Evolutionary conservation across 2,888 invertebrate species (phyloP), one percentile per base, ranked within the genome.

Genomic region (Diabrotica balteata): DNA sequence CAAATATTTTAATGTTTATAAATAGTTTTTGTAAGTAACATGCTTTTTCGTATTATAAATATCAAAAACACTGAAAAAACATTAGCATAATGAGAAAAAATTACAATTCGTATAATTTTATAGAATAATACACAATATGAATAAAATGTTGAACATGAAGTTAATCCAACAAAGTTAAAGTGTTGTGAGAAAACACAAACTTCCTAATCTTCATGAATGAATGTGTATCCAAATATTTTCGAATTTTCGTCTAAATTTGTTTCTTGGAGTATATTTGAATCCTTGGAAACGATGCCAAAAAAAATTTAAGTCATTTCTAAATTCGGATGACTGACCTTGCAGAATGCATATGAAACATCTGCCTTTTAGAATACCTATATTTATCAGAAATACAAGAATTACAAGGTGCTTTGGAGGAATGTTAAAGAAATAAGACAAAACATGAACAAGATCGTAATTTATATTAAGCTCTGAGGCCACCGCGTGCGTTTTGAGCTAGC

Each of bases 201-300:
- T 32, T 32, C 32, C 32, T 32, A 32, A 32, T 63, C 50, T 63
- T 49, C 55, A 63, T 63, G 54, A 54, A 63, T 55, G 55, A 55
- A 49, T 10, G 60, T 49, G n/a, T n/a, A n/a, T 49, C 11, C 57
- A 68, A 62, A 66, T 54, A 66, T 59, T 69, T 55, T 59, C 63
- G 59, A 59, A 53, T 59, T 62, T 63, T 63, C 63, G 64, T 66
- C 68, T 65, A 68, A 66, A 69, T 66, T 52, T 49, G 69, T 66
- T 62, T 66, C 54, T 62, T 49, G 53, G 68, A 55, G 69, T 63
- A 64, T 61, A 50, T 54, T 52, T 60, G 66, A 72, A 79, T 78
- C 80, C 80, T 81, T 81, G 81, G 80, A 80, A 78, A 72, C 62
- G 68, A 69, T 73, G 80, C 81, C 81, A 82, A 82, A 79, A 81